Percentiles rank a stretch among this genome's conserved stretches.
Evolutionary conservation across 2,797 vertebrate genomes (phyloP).

Genomic region (Vespertilio murinus): DNA sequence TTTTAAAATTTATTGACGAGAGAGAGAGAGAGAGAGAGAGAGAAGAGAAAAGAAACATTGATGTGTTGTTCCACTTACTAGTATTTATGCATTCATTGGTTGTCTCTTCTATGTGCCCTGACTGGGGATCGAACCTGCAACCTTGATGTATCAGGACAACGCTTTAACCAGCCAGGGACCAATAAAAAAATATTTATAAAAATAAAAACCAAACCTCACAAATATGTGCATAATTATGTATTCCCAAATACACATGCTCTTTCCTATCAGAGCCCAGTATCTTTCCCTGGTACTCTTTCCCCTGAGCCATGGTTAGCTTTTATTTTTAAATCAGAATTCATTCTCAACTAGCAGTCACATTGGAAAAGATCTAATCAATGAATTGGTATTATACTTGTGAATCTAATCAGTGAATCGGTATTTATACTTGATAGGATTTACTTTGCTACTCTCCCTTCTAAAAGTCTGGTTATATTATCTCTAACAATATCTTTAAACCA

Average conservation of each 20-base stretch:
- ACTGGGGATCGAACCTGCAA: too few relatives aligned
- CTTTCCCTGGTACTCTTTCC: not conserved
- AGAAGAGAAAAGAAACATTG: too few relatives aligned
- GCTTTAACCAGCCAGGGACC: too few relatives aligned
- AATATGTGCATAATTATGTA: not conserved
- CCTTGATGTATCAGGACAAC: too few relatives aligned
- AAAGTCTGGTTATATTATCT: not conserved
- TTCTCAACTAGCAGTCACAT: constrained; percentile 1
- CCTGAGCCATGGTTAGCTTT: not conserved
- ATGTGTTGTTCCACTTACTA: too few relatives aligned
- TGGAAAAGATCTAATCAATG: not conserved
- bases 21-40: too few relatives aligned
- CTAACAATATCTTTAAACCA: not conserved
- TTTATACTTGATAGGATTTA: constrained; percentile 12
- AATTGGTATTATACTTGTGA: too few relatives aligned
- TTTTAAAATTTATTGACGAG: too few relatives aligned
- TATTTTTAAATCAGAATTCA: constrained; percentile 9
- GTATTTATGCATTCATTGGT: too few relatives aligned
- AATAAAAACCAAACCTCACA: not conserved
- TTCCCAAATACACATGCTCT: not conserved
- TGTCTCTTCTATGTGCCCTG: too few relatives aligned
- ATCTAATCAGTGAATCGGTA: not conserved
- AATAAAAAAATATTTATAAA: too few relatives aligned
- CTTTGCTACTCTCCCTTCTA: not conserved
- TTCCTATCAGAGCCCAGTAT: not conserved